Evolutionary conservation across 1,140 invertebrate genomes (phyloP).

Genomic region (Latrodectus geometricus): DNA sequence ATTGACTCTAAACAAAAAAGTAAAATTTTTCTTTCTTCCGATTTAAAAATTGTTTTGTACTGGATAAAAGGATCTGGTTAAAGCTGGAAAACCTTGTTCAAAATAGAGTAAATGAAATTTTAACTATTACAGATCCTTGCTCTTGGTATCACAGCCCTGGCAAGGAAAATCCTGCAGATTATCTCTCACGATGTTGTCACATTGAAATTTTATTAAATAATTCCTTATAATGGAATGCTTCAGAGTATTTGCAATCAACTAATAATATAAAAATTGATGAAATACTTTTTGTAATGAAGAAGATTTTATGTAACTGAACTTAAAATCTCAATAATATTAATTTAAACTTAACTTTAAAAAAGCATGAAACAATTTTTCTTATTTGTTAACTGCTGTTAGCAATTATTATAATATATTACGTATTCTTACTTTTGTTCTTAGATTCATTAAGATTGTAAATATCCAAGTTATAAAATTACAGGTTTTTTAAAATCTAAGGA

Average conservation of each 20-base stretch:
- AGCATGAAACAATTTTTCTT: background rate
- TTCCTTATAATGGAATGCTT: background rate
- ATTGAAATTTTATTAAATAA: background rate
- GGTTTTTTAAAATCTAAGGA: background rate
- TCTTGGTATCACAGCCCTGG: background rate
- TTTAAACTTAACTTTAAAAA: too few relatives aligned
- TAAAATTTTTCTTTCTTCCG: background rate
- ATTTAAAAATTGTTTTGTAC: background rate
- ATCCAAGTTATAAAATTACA: background rate
- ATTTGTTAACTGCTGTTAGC: background rate
- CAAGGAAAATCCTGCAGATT: background rate
- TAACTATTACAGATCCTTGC: background rate
- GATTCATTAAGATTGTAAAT: slow-evolving; percentile 6
- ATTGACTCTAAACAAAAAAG: too few relatives aligned
- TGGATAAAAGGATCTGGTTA: background rate
- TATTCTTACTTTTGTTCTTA: background rate
- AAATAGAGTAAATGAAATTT: background rate
- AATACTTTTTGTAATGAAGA: background rate
- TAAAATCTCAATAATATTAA: background rate
- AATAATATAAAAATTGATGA: background rate
- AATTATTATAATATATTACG: background rate
- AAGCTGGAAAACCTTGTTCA: background rate
- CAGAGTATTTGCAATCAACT: background rate
- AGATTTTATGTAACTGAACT: background rate
- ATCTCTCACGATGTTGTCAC: background rate